These are phyloP conservation scores for Scaptomyza montana DNA, from an alignment of 1,140 invertebrate genomes.

Conservation along the genomic window DNA sequence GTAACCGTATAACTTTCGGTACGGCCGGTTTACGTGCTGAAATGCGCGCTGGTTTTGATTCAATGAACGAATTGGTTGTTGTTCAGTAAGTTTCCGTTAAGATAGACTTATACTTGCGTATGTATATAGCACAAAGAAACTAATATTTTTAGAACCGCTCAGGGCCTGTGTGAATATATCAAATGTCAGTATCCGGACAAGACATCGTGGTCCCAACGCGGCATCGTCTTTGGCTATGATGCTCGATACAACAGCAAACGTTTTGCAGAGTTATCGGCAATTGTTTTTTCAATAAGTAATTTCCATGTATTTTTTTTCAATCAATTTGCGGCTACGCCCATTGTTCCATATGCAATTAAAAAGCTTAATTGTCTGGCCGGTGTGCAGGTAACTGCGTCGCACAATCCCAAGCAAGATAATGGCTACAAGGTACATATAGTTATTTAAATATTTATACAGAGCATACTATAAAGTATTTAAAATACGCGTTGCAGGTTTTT, in stretches of 20 bases:
- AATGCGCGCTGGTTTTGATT: conserved; percentile 96
- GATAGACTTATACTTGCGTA: not conserved
- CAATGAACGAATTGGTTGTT: conserved; percentile 99
- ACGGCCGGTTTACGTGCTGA: conserved; percentile 95
- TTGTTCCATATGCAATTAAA: conserved; percentile 93
- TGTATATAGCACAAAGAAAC: not conserved
- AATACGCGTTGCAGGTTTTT: conserved; percentile 86
- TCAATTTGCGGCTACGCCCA: conserved; percentile 94
- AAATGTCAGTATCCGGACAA: conserved; percentile 84
- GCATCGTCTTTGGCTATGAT: conserved; percentile 97
- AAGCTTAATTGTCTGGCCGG: conserved; percentile 90
- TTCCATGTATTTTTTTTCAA: conserved; percentile 94
- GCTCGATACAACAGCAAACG: conserved; percentile 96
- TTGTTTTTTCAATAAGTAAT: conserved; percentile 90
- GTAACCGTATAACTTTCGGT: conserved; percentile 90
- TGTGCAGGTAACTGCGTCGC: conserved; percentile 98
- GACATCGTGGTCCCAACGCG: conserved; percentile 85
- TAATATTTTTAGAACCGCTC: conserved; percentile 87
- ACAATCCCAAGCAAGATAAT: conserved; percentile 99
- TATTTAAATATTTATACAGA: not conserved
- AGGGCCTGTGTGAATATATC: conserved; percentile 94
- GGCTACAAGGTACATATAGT: conserved; percentile 93
- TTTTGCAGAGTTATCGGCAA: conserved; percentile 96
- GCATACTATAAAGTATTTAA: not conserved
- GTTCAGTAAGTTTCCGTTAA: conserved; percentile 88